These are phyloP conservation scores for Phataginus tricuspis DNA, from an alignment of 2,797 vertebrate genomes.

Conservation along the genomic window DNA sequence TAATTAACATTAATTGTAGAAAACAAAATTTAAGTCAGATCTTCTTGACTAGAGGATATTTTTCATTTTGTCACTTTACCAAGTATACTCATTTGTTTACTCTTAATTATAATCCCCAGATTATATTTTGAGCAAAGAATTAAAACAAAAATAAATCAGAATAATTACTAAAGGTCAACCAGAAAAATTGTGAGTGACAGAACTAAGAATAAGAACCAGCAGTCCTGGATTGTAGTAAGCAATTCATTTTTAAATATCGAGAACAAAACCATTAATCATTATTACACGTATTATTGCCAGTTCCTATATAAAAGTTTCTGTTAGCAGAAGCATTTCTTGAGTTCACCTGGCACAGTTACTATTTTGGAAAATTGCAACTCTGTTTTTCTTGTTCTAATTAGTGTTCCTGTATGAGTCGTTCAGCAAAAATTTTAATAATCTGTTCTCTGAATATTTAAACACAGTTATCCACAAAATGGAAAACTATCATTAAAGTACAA, in stretches of 20 bases:
- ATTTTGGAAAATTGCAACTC: constrained; percentile 77
- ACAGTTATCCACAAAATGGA: constrained; percentile 69
- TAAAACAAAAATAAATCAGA: constrained; percentile 33
- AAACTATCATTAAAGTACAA: constrained; percentile 70
- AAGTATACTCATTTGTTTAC: constrained; percentile 18
- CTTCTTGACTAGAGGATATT: background rate
- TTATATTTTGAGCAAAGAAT: constrained; percentile 19
- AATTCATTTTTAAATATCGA: constrained; percentile 59
- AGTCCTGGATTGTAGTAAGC: background rate
- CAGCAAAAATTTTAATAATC: constrained; percentile 77
- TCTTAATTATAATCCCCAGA: constrained; percentile 37
- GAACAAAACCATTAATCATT: constrained; percentile 76
- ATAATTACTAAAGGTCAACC: constrained; percentile 32
- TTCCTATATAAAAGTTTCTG: constrained; percentile 71
- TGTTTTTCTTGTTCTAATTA: constrained; percentile 81
- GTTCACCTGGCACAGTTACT: constrained; percentile 73
- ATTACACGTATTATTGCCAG: constrained; percentile 68
- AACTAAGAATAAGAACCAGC: constrained; percentile 44
- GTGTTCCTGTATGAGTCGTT: constrained; percentile 74
- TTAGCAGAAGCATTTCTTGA: constrained; percentile 68
- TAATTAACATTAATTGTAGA: constrained; percentile 46
- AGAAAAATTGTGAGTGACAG: constrained; percentile 58
- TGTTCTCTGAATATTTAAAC: constrained; percentile 72
- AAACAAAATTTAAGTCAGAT: constrained; percentile 6
- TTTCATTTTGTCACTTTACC: constrained; percentile 47